Evolutionary conservation across 37 sponge, comb jelly and placozoan genomes (phyloP).

Genomic region (Spongilla lacustris): DNA sequence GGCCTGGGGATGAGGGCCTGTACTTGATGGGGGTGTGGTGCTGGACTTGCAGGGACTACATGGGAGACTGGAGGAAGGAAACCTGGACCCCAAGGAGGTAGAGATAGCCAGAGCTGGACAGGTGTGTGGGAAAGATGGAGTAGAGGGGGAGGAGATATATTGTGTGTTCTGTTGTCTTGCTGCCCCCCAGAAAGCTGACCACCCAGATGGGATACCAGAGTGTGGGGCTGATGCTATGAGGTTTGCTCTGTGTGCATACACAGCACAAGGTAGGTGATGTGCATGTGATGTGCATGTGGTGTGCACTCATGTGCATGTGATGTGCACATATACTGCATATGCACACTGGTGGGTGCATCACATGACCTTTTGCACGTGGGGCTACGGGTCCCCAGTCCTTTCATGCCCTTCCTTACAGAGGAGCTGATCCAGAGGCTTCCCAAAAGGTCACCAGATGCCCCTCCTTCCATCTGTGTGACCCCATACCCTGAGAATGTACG

Average conservation of each 20-base stretch:
- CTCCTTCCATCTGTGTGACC: slow-evolving; percentile 84
- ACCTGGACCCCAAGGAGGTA: slow-evolving; percentile 88
- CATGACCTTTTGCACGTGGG: slow-evolving; percentile 93
- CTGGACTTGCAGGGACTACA: slow-evolving; percentile 67
- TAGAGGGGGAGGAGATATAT: too few species aligned
- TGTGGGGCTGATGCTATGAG: slow-evolving; percentile 98
- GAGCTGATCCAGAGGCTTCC: slow-evolving; percentile 97
- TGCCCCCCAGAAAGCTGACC: slow-evolving; percentile 81
- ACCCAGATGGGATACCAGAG: slow-evolving; percentile 96
- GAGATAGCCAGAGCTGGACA: slow-evolving; percentile 84
- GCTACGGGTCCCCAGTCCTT: slow-evolving; percentile 89
- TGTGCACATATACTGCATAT: slow-evolving; percentile 79
- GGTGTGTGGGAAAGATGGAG: slow-evolving; percentile 14
- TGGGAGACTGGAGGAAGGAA: slow-evolving; percentile 56
- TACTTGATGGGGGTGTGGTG: neutral
- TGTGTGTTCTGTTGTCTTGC: too few species aligned
- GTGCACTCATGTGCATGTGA: slow-evolving; percentile 40
- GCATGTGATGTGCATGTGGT: too few species aligned
- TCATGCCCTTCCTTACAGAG: slow-evolving; percentile 98
- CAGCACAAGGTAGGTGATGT: slow-evolving; percentile 77
- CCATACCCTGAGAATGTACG: slow-evolving; percentile 82
- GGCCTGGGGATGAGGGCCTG: neutral
- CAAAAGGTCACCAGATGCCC: slow-evolving; percentile 52
- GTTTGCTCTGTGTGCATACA: slow-evolving; percentile 97
- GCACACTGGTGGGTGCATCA: too few species aligned